Base-by-base conservation (phyloP, 2,797 vertebrate species). In the Chelon labrosus region DNA sequence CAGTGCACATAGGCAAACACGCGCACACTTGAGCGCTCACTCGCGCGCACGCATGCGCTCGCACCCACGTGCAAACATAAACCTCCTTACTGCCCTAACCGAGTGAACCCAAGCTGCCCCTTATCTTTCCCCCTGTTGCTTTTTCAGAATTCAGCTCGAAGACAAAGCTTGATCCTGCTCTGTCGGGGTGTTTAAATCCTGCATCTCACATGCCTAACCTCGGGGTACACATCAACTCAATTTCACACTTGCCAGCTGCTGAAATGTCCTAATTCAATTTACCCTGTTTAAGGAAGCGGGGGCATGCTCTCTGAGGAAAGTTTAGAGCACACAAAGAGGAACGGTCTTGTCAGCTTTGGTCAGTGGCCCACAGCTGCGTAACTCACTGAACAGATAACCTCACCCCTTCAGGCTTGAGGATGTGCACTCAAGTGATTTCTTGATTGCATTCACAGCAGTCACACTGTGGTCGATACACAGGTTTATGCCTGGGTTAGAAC, bases 181-280 rank as follows among this genome's bases (percentile, higher is more conserved):
- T 85, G 79, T 88, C 80, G 82, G 75, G 79, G 72, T 79, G 80
- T 91, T 88, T 83, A 90, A 94, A 87, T 86, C 83, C 80, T 51
- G 73, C 85, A 83, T 89, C 82, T 91, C 87, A 58, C 85, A 77
- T 75, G 68, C 66, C 78, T 71, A 89, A 91, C 91, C 89, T 91
- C 74, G 20, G 85, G 90, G 87, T 89, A 80, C 86, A 85, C 88
- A 90, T 93, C 86, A 78, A 85, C 90, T 94, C 88, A 91, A 91
- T 94, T 94, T 94, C 92, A 94, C 92, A 92, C 90, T 89, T 87
- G 89, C 87, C 85, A 88, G 82, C 80, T 88, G 88, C 81, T 75
- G 86, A 84, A 92, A 94, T 80, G 88, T 93, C 87, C 85, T 93
- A 93, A 95, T 95, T 95, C 87, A 93, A 91, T 95, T 93, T 91